Evolutionary conservation across 2,797 vertebrate genomes (phyloP), one percentile per base, ranked within the genome.

Genomic region (Tauraco hartlaubi): DNA sequence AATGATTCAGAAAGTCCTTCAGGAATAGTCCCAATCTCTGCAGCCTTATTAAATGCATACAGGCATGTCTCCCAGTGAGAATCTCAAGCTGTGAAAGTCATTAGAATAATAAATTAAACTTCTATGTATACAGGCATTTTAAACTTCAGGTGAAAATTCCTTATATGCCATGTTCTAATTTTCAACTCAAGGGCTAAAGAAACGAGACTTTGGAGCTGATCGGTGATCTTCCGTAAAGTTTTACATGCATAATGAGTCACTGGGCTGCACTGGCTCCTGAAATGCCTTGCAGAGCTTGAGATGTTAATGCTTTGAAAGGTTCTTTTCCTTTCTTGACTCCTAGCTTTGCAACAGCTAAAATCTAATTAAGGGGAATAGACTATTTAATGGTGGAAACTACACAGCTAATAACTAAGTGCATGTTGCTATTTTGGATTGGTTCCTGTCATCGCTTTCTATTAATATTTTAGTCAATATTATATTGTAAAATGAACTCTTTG

Each of bases 71-170:
- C 96, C 97, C 97, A 94, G 97, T 89, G 97, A 98, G 97, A 98
- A 95, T 88, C 92, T 97, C 98, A 95, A 96, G 97, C 98, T 98
- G 98, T 97, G 98, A 97, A 97, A 98, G 97, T 98, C 98, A 98
- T 98, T 98, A 98, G 97, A 98, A 98, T 98, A 98, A 98, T 98
- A 98, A 98, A 98, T 98, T 98, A 98, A 96, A 96, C 96, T 97
- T 97, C 97, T 96, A 84, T 95, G 93, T 97, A 92, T 78, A 90
- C 94, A 97, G 96, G 92, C 93, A 82, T 97, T 97, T 97, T 91
- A 97, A 97, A 97, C 92, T 97, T 95, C 97, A 97, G 97, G 97
- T 98, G 90, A 97, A 96, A 97, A 88, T 76, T 90, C 81, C 62
- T 93, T 97, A 92, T 96, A 96, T 95, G 64, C 87, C 88, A 90